These are phyloP conservation scores for Cetonia aurata DNA, from an alignment of 2,888 invertebrate genomes.

Conservation along the genomic window DNA sequence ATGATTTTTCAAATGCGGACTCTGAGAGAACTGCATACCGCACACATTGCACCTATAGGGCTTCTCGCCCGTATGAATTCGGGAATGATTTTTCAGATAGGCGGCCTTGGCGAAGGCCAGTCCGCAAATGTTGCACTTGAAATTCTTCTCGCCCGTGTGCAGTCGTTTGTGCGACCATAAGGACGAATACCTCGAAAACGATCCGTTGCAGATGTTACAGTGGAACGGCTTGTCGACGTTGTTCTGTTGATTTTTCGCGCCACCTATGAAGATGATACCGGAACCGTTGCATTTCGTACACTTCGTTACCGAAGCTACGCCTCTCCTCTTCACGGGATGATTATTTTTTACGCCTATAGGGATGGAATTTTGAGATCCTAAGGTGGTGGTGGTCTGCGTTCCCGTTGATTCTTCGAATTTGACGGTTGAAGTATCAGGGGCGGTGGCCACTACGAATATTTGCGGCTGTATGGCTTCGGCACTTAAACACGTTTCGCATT, in stretches of 20 bases:
- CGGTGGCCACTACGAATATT: constrained; percentile 76
- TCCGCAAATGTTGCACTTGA: constrained; percentile 90
- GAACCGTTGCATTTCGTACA: constrained; percentile 92
- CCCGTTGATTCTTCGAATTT: constrained; percentile 63
- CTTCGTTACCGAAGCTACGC: constrained; percentile 85
- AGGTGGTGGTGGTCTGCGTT: constrained; percentile 52
- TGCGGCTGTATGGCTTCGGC: constrained; percentile 68
- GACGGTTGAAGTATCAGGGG: constrained; percentile 60
- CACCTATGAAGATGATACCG: constrained; percentile 85
- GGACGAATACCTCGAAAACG: constrained; percentile 78
- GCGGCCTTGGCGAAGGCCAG: constrained; percentile 91
- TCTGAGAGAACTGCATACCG: constrained; percentile 92
- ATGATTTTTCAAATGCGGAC: constrained; percentile 89
- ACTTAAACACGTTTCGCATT: constrained; percentile 66
- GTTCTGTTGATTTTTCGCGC: constrained; percentile 73
- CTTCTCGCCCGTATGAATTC: constrained; percentile 84
- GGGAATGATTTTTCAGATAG: constrained; percentile 89
- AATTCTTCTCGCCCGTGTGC: constrained; percentile 85
- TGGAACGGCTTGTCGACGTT: constrained; percentile 86
- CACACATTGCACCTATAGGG: constrained; percentile 80
- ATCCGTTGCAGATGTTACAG: constrained; percentile 87
- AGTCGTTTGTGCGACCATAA: constrained; percentile 91
- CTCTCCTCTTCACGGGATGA: constrained; percentile 87
- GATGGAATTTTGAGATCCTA: constrained; percentile 69
- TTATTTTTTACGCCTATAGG: constrained; percentile 66